Base-by-base conservation (phyloP, 2,113 vertebrate genomes). In the Phylloscopus whistleri region DNA sequence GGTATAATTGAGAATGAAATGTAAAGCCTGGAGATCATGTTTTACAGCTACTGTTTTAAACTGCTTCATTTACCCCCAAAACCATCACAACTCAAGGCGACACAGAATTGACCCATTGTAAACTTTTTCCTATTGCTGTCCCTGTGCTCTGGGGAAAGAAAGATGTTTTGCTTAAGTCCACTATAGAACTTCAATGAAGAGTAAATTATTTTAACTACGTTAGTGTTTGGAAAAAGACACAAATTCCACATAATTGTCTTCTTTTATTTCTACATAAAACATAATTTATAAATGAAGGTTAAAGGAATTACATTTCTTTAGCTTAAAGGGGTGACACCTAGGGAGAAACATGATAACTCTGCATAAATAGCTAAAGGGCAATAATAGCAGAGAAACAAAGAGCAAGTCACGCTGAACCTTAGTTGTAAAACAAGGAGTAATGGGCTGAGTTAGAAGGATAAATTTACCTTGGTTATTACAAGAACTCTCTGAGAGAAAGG, bases 301-400 rank as follows among this genome's bases (percentile, higher is more conserved):
- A 91, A 90, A 82, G 12, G 30, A 85, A 87, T 92, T 91, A n/a
- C 8, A 56, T 87, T 91, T 75, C 55, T 66, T 92, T 85, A 85
- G 27, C 6, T 74, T 85, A 79, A 93, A 92, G 46, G 66, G 43
- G 11, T 77, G 72, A 75, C 55, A 58, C 3, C 48, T 69, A n/a
- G 9, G 22, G 16, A 79, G 10, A 91, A 96, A 87, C 35, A 64
- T 11, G 52, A 58, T 70, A 95, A 89, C 9, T 37, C 6, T 55
- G 51, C 18, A 83, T 56, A 86, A 83, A 91, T 51, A 94, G 13
- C 48, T 90, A 89, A 93, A 59, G 5, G 18, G 16, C 31, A 74
- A 31, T 91, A 94, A 74, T 10, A 33, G 51, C 56, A 79, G 5
- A 84, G 28, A 90, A 85, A 89, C 2, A 8, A 87, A 86, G 43